Conservation (phyloP, 2,113 vertebrate species). For the Butorides virescens region DNA sequence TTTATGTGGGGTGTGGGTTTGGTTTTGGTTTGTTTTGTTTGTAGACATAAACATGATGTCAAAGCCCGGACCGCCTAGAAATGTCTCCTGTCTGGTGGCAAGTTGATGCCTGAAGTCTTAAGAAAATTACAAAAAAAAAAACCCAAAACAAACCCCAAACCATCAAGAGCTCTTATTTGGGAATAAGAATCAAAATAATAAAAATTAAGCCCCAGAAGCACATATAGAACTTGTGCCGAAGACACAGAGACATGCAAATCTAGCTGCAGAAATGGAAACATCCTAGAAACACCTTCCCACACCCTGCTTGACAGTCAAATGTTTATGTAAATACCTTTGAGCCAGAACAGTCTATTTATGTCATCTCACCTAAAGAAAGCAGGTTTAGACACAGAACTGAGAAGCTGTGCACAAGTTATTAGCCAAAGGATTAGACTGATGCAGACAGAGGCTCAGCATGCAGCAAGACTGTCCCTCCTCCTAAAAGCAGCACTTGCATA, state of each 20-base stretch:
- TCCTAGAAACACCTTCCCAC: slow-evolving; percentile 44
- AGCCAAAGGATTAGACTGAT: background rate
- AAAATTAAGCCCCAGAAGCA: background rate
- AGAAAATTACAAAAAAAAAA: background rate
- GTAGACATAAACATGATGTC: background rate
- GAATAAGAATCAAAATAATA: background rate
- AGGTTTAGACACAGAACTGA: background rate
- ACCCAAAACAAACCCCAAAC: background rate
- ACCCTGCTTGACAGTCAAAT: background rate
- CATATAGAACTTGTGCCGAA: background rate
- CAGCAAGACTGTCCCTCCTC: background rate
- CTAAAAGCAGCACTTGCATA: background rate
- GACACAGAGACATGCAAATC: background rate
- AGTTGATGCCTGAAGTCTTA: background rate
- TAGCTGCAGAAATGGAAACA: background rate
- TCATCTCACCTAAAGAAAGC: background rate
- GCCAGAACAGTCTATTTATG: background rate
- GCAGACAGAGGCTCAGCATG: background rate
- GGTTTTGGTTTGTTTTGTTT: background rate
- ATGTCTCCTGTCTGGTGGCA: background rate
- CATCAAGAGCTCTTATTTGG: background rate
- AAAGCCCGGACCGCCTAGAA: background rate
- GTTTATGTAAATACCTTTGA: background rate
- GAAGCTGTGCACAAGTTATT: background rate
- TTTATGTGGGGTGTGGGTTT: background rate